A percentile compares a stretch with the other conserved stretches of the same genome.
These are phyloP conservation scores for Panorpa germanica DNA, from an alignment of 2,888 invertebrate species.

Conservation along the genomic window DNA sequence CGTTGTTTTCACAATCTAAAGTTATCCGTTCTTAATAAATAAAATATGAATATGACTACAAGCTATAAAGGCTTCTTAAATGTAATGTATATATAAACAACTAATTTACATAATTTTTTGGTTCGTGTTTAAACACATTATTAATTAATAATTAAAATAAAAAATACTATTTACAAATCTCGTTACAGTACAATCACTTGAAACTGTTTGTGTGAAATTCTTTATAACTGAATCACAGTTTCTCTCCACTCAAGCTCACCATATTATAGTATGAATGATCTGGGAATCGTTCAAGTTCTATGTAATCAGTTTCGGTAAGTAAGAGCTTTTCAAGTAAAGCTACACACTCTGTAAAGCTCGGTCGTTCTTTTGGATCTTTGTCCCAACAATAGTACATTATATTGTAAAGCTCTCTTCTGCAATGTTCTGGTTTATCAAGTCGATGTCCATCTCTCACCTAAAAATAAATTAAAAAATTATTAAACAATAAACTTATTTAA, in stretches of 20 bases:
- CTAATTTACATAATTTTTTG: no score
- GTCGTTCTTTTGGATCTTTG: conserved; percentile 62
- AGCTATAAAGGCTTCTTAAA: no score
- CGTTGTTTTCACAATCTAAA: no score
- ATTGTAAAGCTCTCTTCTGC: conserved; percentile 78
- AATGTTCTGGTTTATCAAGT: conserved; percentile 84
- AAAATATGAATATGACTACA: no score
- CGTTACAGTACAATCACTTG: no score
- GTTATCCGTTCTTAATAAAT: no score
- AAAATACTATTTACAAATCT: no score
- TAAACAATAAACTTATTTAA: conserved; percentile 2
- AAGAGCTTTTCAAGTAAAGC: conserved; percentile 64
- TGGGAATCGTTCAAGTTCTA: conserved; percentile 79
- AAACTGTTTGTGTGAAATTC: no score
- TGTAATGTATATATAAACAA: no score
- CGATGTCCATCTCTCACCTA: conserved; percentile 77
- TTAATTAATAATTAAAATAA: no score
- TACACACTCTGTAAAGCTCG: conserved; percentile 68
- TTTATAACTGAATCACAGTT: no score
- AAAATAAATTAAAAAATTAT: conserved; percentile 13
- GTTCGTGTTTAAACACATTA: no score
- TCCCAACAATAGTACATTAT: conserved; percentile 96
- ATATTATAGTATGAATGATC: conserved; percentile 85
- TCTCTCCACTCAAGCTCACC: conserved; percentile 69
- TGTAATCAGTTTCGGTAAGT: conserved; percentile 82